phyloP scores from a whole-genome alignment of 2,888 invertebrate species.

The Synergus laeviventris region DNA sequence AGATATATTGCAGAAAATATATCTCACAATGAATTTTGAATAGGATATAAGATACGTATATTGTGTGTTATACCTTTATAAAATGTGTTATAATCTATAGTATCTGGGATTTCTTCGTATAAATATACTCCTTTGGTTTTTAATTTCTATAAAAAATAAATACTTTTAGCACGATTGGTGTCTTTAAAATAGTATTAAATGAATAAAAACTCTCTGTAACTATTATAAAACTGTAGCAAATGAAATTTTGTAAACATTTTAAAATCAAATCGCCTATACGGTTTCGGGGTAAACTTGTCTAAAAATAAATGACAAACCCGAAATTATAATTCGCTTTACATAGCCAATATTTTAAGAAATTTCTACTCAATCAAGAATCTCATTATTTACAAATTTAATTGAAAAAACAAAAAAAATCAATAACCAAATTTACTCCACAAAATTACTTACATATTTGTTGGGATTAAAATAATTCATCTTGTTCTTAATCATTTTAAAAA shows the following conservation, averaged over 20 bases:
- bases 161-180: neutral
- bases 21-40: no score
- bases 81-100: conserved; percentile 82
- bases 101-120: conserved; percentile 85
- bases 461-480: conserved; percentile 11
- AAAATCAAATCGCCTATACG: neutral
- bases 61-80: conserved; percentile 76
- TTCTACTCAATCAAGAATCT: neutral
- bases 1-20: neutral
- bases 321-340: neutral
- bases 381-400: neutral
- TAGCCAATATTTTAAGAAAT: neutral
- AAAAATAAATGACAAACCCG: neutral
- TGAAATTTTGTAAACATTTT: no score
- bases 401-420: neutral
- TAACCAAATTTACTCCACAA: neutral
- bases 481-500: neutral
- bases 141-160: conserved; percentile 71
- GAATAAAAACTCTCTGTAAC: no score
- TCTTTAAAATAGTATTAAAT: neutral
- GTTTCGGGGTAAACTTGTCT: neutral
- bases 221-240: no score
- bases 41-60: neutral
- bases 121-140: conserved; percentile 81
- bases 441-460: conserved; percentile 21